Evolutionary conservation across 1,140 invertebrate genomes (phyloP).

Genomic region (Drosophila virilis): DNA sequence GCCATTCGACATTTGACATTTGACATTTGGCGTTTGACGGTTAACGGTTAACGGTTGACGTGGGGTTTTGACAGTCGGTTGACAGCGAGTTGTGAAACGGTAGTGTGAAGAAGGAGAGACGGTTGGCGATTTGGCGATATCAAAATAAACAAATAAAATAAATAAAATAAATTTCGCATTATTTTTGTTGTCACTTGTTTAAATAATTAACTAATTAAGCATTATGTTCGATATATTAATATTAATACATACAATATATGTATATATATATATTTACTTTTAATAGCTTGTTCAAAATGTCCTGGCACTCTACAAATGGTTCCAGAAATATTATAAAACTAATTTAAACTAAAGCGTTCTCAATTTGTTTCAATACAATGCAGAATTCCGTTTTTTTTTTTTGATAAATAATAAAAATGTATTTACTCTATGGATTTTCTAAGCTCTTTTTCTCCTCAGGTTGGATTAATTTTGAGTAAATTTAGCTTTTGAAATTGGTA

Average conservation of each 20-base stretch:
- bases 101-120: slow-evolving; percentile 49
- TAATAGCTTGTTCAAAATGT: slow-evolving; percentile 71
- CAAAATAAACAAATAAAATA: slow-evolving; percentile 73
- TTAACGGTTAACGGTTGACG: not conserved
- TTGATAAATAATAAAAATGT: slow-evolving; percentile 9
- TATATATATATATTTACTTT: slow-evolving; percentile 23
- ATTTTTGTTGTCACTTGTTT: slow-evolving; percentile 50
- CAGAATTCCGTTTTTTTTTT: slow-evolving; percentile 1
- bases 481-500: no score
- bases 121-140: slow-evolving; percentile 43
- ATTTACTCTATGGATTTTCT: not conserved
- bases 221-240: slow-evolving; percentile 32
- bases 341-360: slow-evolving; percentile 39
- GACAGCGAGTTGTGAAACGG: slow-evolving; percentile 53
- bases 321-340: slow-evolving; percentile 67
- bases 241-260: slow-evolving; percentile 13
- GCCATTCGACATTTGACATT: slow-evolving; percentile 39
- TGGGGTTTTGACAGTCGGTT: slow-evolving; percentile 14
- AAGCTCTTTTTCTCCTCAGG: no score
- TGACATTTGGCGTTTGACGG: slow-evolving; percentile 17
- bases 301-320: slow-evolving; percentile 79
- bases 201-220: slow-evolving; percentile 40
- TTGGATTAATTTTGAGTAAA: no score
- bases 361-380: slow-evolving; percentile 18
- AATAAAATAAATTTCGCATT: slow-evolving; percentile 75